These are phyloP conservation scores for Gyps fulvus DNA, from an alignment of 2,113 vertebrate genomes.

Conservation along the genomic window DNA sequence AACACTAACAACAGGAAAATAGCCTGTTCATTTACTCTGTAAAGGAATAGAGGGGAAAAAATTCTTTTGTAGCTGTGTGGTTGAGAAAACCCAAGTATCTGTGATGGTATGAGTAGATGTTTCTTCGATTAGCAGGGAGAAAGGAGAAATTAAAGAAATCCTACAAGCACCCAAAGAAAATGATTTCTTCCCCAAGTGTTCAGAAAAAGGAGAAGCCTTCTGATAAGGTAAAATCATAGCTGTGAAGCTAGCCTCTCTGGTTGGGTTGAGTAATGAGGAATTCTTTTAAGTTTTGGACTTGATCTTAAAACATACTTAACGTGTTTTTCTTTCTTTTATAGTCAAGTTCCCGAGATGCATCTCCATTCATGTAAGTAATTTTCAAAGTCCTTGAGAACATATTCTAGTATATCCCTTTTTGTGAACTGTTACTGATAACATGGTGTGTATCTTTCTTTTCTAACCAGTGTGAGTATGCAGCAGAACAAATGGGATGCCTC, in stretches of 20 bases:
- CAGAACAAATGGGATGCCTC: constrained; percentile 95
- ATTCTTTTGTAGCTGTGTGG: background rate
- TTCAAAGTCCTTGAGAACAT: background rate
- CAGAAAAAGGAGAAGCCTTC: constrained; percentile 86
- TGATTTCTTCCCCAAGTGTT: constrained; percentile 85
- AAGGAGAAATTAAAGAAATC: constrained; percentile 85
- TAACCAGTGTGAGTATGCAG: constrained; percentile 86
- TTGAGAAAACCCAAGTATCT: background rate
- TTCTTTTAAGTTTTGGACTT: background rate
- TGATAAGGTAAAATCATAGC: constrained; percentile 81
- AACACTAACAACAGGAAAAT: background rate
- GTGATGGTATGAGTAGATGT: background rate
- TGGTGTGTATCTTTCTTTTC: constrained; percentile 17
- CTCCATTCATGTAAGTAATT: constrained; percentile 88
- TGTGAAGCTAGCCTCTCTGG: background rate
- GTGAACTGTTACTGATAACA: background rate
- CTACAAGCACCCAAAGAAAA: constrained; percentile 85
- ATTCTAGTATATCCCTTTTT: background rate
- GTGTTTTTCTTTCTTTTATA: constrained; percentile 38
- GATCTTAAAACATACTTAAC: background rate
- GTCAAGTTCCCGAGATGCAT: constrained; percentile 83
- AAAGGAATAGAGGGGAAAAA: background rate
- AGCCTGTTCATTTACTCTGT: background rate
- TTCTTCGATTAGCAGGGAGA: constrained; percentile 67
- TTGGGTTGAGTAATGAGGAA: background rate